Conservation (phyloP, 2,888 invertebrate species). For the Pseudanteris insignis region DNA sequence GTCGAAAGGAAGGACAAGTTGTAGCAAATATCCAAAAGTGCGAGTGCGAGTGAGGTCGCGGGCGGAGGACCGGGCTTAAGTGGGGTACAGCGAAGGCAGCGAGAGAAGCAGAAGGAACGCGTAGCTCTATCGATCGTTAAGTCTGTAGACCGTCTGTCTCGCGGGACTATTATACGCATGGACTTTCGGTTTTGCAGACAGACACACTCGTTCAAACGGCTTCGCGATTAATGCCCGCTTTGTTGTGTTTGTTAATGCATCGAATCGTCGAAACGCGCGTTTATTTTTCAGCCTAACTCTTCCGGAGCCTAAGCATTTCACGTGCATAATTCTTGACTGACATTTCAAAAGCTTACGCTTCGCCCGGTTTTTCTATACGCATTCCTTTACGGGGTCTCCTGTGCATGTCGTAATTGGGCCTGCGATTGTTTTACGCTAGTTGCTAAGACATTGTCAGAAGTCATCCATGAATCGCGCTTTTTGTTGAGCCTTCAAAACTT, state of each 20-base stretch:
- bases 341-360: too few relatives aligned
- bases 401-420: too few relatives aligned
- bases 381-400: too few relatives aligned
- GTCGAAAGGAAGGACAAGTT: slow-evolving; percentile 28
- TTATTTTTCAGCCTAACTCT: too few relatives aligned
- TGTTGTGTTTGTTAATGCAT: slow-evolving; percentile 12
- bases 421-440: too few relatives aligned
- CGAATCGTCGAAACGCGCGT: not conserved
- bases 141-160: slow-evolving; percentile 58
- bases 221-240: slow-evolving; percentile 15
- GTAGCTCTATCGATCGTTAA: slow-evolving; percentile 60
- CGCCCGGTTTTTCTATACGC: too few relatives aligned
- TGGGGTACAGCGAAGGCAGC: slow-evolving; percentile 40
- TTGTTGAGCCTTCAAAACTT: too few relatives aligned
- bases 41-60: slow-evolving; percentile 41
- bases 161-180: slow-evolving; percentile 42
- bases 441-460: too few relatives aligned
- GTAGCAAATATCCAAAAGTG: slow-evolving; percentile 30
- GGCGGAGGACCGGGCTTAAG: slow-evolving; percentile 33
- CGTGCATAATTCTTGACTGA: too few relatives aligned
- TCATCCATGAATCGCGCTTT: too few relatives aligned
- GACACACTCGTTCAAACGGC: not conserved
- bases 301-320: too few relatives aligned
- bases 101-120: slow-evolving; percentile 42
- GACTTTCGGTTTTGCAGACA: slow-evolving; percentile 30